Evolutionary conservation across 1,140 invertebrate genomes (phyloP), one percentile per base, ranked within the genome.

Genomic region (Diorhabda carinulata): DNA sequence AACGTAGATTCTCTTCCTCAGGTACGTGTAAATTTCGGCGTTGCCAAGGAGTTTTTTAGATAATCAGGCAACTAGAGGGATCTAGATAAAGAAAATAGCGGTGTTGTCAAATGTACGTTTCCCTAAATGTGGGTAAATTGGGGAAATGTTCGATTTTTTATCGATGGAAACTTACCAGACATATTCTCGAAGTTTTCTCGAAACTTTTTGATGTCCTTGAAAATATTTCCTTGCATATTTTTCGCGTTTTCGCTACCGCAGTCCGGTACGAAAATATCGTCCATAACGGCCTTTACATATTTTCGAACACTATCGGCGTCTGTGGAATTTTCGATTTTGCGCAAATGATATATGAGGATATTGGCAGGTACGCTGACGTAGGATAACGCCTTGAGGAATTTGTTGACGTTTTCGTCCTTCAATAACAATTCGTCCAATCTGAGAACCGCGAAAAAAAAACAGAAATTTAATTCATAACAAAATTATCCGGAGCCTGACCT

Each of bases 331-430:
- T 10, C 43, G 41, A 80, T 56, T 72, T 76, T 77, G 3, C 60
- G 5, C 40, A 85, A 63, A 72, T 83, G 76, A 72, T 84, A 76
- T 8, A 72, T 68, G 0, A 86, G 67, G 8, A 82, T 79, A 3
- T 81, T 65, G 66, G 80, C 77, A 3, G 85, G 85, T 40, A 83
- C 77, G 45, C 80, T 81, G 0, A 87, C 76, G 43, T 78, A 82
- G 4, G 81, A 76, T 63, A 87, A 76, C 1, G 85, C 83, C 52
- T 75, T 68, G n/a, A 85, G 70, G 60, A 87, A 83, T n/a, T 74
- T 79, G 58, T 83, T 76, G 0, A 83, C 73, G 8, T 82, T 71
- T 3, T 45, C 61, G 57, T 72, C 67, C 43, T 72, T 56, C 0
- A 79, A 74, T 10, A 83, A 74, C 10, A 83, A 68, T 43, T 70